Percentiles rank a stretch among this genome's conserved stretches.
phyloP scores from a whole-genome alignment of 2,888 invertebrate genomes.

The Lacanobia oleracea region DNA sequence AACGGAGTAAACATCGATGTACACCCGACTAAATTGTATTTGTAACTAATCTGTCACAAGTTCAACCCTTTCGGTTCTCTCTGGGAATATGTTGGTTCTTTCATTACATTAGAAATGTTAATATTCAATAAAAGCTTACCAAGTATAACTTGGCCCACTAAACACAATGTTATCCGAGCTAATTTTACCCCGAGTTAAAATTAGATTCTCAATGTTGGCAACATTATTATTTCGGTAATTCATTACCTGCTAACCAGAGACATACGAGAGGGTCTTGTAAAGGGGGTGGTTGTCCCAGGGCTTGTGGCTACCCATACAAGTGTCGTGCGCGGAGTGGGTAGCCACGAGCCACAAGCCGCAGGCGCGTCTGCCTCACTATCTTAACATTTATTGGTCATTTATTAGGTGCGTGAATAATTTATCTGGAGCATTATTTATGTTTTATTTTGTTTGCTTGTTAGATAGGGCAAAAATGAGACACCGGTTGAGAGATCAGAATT shows the following conservation, averaged over 20 bases:
- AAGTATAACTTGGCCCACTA: not conserved
- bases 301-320: conserved; percentile 47
- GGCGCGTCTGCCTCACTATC: conserved; percentile 42
- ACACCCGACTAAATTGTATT: conserved; percentile 15
- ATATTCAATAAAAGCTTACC: not conserved
- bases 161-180: not conserved
- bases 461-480: not conserved
- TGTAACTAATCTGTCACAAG: conserved; percentile 49
- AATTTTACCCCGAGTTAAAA: not conserved
- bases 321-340: conserved; percentile 40
- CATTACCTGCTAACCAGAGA: conserved; percentile 48
- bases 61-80: conserved; percentile 32
- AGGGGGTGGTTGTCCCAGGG: conserved; percentile 38
- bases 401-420: conserved; percentile 29
- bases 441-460: not conserved
- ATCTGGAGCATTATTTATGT: not conserved
- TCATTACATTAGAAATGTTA: conserved; percentile 37
- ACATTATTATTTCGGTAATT: conserved; percentile 42
- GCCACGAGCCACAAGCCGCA: conserved; percentile 51
- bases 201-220: conserved; percentile 22
- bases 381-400: conserved; percentile 58
- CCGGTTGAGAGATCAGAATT: not conserved
- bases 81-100: conserved; percentile 42
- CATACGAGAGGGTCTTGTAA: conserved; percentile 33
- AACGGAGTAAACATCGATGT: conserved; percentile 9